Base-by-base conservation (phyloP, 1,140 invertebrate genomes). In the Metopolophium dirhodum region DNA sequence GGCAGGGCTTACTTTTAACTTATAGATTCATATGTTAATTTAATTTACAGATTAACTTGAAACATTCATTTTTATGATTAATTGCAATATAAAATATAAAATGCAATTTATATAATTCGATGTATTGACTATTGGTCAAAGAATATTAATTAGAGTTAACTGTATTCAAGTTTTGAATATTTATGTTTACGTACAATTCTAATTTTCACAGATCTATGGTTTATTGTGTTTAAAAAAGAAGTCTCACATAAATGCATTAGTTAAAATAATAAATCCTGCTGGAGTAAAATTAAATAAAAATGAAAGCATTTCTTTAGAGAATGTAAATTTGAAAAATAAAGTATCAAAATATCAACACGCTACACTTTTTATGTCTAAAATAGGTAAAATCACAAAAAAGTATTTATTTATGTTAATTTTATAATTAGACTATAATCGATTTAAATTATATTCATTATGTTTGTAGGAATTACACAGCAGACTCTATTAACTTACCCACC, bases 401-500 rank as follows among this genome's bases (percentile, higher is more conserved):
- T 54, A 87, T 49, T 49, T 82, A 47, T 49, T 51, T 95, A 57
- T 93, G 23, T 93, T 93, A 45, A 9, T 90, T 82, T 30, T 54
- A 51, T 35, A 26, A 57, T 11, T 9, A 47, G 7, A 54, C n/a
- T 37, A 37, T 23, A 3, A n/a, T 87, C 3, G n/a, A 92, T 41
- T 87, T 90, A 22, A 90, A 22, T 94, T 77, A 90, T 54, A 83
- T 91, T 45, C 57, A 91, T 26, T 61, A 37, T 61, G 45, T 94
- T 86, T 26, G 35, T 93, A 96, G 96, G 96, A 83, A 96, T 98
- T 92, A 97, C 96, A 0, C 96, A 96, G 30, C 95, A 96, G 37
- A 97, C 98, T 93, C 95, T 99, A 4, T 96, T 97, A 94, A 96
- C 96, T 61, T 95, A 98, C 35, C 98, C 98, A 0, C 96, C 97